Conservation (phyloP, 1,140 invertebrate genomes). For the Cyclina sinensis region DNA sequence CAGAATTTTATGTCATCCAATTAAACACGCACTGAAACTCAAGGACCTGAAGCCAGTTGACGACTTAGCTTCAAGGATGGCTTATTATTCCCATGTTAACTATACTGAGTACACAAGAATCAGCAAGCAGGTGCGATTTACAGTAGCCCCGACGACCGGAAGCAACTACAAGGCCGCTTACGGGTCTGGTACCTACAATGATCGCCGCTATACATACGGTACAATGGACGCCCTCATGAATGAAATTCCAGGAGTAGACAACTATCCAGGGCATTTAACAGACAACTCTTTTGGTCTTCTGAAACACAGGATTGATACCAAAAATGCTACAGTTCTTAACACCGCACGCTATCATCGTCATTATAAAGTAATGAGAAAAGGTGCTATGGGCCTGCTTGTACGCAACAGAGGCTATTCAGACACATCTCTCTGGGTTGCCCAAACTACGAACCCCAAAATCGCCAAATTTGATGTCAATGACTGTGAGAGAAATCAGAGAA, state of each 20-base stretch:
- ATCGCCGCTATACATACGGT: constrained; percentile 52
- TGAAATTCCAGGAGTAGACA: constrained; percentile 82
- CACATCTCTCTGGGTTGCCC: constrained; percentile 75
- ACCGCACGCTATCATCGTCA: constrained; percentile 78
- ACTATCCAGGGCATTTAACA: constrained; percentile 74
- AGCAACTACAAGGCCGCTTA: constrained; percentile 36
- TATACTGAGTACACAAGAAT: constrained; percentile 42
- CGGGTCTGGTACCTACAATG: constrained; percentile 56
- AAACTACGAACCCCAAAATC: constrained; percentile 74
- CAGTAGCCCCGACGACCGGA: constrained; percentile 35
- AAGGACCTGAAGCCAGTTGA: constrained; percentile 74
- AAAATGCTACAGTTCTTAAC: constrained; percentile 71
- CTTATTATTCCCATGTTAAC: neutral
- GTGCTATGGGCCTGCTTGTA: constrained; percentile 71
- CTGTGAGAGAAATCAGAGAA: constrained; percentile 28
- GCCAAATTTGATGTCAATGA: constrained; percentile 49
- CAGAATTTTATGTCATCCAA: constrained; percentile 81
- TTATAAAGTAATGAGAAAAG: constrained; percentile 69
- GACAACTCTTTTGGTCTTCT: constrained; percentile 73
- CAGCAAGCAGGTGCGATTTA: constrained; percentile 70
- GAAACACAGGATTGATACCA: constrained; percentile 43
- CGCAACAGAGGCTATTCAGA: constrained; percentile 77
- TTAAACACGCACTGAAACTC: constrained; percentile 67
- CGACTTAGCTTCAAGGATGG: constrained; percentile 74
- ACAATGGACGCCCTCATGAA: constrained; percentile 78